Conservation (phyloP, 1,140 invertebrate species). For the Potamilus streckersoni region DNA sequence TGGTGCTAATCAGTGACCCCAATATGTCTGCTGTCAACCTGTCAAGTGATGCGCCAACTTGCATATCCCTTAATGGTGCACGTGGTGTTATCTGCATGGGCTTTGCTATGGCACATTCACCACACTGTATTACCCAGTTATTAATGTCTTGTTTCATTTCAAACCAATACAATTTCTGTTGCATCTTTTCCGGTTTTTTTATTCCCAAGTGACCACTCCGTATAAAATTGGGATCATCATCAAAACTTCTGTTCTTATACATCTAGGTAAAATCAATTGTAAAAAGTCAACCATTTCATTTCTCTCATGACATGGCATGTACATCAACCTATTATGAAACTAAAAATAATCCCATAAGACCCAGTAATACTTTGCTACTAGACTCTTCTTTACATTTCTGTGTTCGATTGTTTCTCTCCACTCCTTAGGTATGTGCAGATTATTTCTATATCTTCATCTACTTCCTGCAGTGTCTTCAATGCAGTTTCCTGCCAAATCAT, state of each 20-base stretch:
- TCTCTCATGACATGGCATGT: neutral
- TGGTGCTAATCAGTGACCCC: conserved; percentile 6
- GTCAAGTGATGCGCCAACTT: neutral
- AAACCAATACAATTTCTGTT: conserved; percentile 9
- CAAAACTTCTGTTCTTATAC: neutral
- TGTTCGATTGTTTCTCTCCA: too few relatives aligned
- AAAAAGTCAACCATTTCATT: neutral
- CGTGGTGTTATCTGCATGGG: neutral
- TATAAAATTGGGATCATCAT: neutral
- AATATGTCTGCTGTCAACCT: neutral
- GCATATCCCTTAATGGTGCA: neutral
- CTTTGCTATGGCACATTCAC: too few relatives aligned
- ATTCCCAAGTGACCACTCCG: too few relatives aligned
- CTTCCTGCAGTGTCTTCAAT: too few relatives aligned
- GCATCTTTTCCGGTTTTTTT: too few relatives aligned
- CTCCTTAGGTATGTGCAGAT: too few relatives aligned
- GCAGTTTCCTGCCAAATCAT: too few relatives aligned
- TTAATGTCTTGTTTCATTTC: conserved; percentile 7
- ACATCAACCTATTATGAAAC: conserved; percentile 1
- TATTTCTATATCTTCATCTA: too few relatives aligned
- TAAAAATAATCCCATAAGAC: neutral
- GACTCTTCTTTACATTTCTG: neutral
- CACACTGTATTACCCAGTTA: neutral
- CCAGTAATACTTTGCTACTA: conserved; percentile 8
- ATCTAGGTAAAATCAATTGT: conserved; percentile 1